Evolutionary conservation across 2,797 vertebrate species (phyloP).

Genomic region (Fratercula arctica): DNA sequence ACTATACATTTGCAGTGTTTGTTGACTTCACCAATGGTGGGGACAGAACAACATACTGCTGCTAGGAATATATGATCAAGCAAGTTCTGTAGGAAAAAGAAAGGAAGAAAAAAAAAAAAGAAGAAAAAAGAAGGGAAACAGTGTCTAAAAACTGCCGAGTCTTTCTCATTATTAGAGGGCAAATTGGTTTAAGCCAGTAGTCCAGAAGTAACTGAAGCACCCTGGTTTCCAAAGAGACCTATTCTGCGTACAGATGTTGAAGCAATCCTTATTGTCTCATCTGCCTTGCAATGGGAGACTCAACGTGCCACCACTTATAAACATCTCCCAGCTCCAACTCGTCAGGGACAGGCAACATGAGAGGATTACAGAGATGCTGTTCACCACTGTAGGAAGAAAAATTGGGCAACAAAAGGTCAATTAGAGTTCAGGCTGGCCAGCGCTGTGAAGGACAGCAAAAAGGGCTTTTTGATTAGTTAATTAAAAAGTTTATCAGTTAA

Average conservation of each 20-base stretch:
- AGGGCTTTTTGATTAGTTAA: background rate
- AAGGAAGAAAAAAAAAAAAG: background rate
- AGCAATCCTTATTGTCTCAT: background rate
- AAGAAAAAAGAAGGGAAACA: background rate
- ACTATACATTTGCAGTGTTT: background rate
- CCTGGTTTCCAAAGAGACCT: background rate
- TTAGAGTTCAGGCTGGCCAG: background rate
- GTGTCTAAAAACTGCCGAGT: background rate
- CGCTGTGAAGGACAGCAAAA: background rate
- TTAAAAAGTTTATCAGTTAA: background rate
- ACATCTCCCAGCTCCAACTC: background rate
- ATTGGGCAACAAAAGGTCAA: background rate
- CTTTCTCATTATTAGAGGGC: background rate
- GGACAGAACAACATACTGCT: background rate
- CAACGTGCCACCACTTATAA: background rate
- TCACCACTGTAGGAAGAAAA: background rate
- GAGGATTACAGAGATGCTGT: background rate
- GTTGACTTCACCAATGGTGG: background rate
- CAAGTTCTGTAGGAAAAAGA: background rate
- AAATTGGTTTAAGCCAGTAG: background rate
- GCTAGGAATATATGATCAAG: background rate
- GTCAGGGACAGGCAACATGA: background rate
- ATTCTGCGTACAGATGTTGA: background rate
- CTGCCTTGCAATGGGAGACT: accelerated
- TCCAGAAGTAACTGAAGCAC: background rate